Base-by-base conservation (phyloP, 2,888 invertebrate genomes). In the Harpalus rubripes region DNA sequence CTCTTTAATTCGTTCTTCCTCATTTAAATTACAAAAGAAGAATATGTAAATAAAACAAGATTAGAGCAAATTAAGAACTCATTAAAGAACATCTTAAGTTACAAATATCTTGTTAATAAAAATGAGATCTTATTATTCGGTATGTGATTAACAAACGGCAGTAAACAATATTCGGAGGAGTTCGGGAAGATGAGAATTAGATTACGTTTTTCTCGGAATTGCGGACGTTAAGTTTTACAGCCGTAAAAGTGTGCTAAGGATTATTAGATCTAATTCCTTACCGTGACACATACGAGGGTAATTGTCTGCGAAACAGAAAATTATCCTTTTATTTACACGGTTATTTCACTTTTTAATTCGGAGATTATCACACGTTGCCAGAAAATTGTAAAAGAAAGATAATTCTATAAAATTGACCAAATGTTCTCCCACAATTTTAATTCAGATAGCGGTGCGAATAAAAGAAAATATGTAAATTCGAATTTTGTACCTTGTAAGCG, bases 181-280 rank as follows among this genome's bases (percentile, higher is more conserved):
- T 12, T 12, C 10, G 6, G 1, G 44, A 8, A 16, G 41, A 74
- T 15, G 72, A 44, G 44, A 74, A 72, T 72, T 72, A 72, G 72
- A 74, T 74, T 41, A 44, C 18, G 72, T 74, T 74, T 74, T 74
- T 74, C 44, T 18, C 52, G 72, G 41, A 74, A 74, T 74, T 74
- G 72, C 72, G n/a, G 32, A 39, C 68, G 72, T 74, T 74, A 74
- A 44, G 72, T 74, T 74, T 74, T 74, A 74, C 41, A 41, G 44
- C 44, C 32, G 82, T 58, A 82, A 68, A 58, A 65, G 72, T 58
- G 68, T 18, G 56, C 58, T 68, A 82, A 82, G 56, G 82, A 68
- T 82, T 82, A 82, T 68, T 82, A 82, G 82, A 68, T 82, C 68
- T 82, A 82, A 82, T 82, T 82, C 82, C 26, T 68, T 12, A 32